phyloP scores from a whole-genome alignment of 2,113 vertebrate genomes.

The Noctilio leporinus region DNA sequence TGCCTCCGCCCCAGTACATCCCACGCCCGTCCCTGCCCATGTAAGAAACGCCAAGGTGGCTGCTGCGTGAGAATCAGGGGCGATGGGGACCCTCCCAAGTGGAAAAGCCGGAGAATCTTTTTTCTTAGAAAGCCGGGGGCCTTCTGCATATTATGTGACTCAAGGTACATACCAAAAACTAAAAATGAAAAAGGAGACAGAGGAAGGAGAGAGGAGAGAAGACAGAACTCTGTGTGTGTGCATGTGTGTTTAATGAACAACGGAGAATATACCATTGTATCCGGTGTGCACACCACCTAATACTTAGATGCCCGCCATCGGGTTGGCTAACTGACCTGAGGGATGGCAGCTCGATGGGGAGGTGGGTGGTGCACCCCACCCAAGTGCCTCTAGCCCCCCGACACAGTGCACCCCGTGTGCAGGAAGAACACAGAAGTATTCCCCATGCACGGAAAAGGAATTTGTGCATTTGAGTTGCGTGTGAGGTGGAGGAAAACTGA shows the following conservation, averaged over 20 bases:
- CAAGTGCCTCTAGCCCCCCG: background rate
- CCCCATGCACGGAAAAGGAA: fast-evolving
- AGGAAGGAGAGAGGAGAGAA: background rate
- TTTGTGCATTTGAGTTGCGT: fast-evolving
- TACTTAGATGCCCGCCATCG: fast-evolving
- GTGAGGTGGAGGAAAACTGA: background rate
- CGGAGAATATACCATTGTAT: background rate
- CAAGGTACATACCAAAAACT: background rate
- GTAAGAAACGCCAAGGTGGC: too few relatives aligned
- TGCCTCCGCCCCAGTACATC: fast-evolving
- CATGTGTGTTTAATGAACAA: background rate
- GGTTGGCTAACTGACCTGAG: background rate
- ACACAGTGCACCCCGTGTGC: fast-evolving
- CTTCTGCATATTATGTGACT: background rate
- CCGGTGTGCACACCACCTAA: background rate
- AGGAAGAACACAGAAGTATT: fast-evolving
- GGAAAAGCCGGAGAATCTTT: background rate
- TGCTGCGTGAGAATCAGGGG: too few relatives aligned
- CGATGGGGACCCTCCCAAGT: fast-evolving
- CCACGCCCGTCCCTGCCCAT: fast-evolving
- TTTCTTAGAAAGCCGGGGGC: background rate
- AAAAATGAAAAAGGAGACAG: fast-evolving
- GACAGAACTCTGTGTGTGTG: background rate
- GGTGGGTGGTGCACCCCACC: fast-evolving
- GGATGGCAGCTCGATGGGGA: background rate